Evolutionary conservation across 1,140 invertebrate species (phyloP).

Genomic region (Microplitis demolitor): DNA sequence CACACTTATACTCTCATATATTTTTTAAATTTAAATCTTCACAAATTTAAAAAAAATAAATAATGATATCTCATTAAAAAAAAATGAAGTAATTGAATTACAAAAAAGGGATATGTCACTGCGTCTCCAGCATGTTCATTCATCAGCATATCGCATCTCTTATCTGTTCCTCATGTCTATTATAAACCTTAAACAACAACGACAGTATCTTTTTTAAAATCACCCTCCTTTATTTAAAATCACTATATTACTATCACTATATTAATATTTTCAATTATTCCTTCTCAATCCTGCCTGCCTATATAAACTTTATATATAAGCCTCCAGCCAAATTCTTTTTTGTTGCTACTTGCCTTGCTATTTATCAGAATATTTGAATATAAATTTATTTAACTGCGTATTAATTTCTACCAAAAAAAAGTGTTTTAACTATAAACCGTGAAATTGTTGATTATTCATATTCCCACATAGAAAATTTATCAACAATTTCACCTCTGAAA

Average conservation of each 20-base stretch:
- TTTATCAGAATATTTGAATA: neutral
- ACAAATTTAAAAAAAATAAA: neutral
- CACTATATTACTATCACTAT: constrained; percentile 30
- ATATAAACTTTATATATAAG: constrained; percentile 16
- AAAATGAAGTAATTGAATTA: neutral
- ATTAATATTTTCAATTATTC: constrained; percentile 27
- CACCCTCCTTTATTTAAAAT: constrained; percentile 32
- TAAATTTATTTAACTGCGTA: neutral
- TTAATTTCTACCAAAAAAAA: neutral
- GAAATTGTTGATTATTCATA: constrained; percentile 22
- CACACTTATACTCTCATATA: no score
- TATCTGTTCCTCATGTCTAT: neutral
- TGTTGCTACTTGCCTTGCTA: constrained; percentile 27
- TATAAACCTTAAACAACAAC: neutral
- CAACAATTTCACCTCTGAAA: constrained; percentile 10
- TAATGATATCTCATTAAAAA: neutral
- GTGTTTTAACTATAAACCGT: neutral
- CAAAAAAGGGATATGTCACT: neutral
- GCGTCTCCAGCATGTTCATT: neutral
- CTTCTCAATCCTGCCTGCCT: constrained; percentile 37
- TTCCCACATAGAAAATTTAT: neutral
- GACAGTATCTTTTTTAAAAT: neutral
- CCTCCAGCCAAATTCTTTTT: constrained; percentile 32
- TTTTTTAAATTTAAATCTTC: no score
- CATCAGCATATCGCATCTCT: constrained; percentile 5